Evolutionary conservation across 1,140 invertebrate species (phyloP).

Genomic region (Periplaneta americana): DNA sequence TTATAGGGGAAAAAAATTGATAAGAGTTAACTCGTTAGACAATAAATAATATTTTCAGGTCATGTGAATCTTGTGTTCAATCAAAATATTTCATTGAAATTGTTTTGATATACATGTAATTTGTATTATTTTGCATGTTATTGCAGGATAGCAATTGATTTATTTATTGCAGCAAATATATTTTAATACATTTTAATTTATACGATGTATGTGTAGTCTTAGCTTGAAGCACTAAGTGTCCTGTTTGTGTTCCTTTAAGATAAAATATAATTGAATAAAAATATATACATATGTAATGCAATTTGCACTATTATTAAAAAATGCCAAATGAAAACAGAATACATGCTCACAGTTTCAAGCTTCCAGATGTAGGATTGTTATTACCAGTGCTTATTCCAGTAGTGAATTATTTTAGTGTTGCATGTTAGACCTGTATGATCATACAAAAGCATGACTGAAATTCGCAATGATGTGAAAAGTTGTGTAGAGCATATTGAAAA

Average conservation of each 20-base stretch:
- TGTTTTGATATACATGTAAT: not conserved
- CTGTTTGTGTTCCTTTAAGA: not conserved
- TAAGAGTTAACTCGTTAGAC: not conserved
- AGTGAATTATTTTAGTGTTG: not conserved
- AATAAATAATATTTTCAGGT: not conserved
- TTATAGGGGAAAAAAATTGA: not conserved
- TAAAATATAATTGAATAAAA: not conserved
- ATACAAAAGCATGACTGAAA: too few relatives aligned
- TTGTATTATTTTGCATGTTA: not conserved
- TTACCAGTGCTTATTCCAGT: not conserved
- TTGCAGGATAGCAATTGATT: not conserved
- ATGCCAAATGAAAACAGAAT: not conserved
- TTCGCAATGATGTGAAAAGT: too few relatives aligned
- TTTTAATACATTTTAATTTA: not conserved
- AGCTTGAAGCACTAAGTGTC: not conserved
- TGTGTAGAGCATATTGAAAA: too few relatives aligned
- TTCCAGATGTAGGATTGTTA: not conserved
- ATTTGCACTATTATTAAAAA: not conserved
- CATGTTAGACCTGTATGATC: not conserved
- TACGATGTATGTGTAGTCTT: not conserved
- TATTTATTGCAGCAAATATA: not conserved
- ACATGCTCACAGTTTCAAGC: not conserved
- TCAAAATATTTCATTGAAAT: not conserved
- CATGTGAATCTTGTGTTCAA: not conserved
- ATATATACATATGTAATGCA: not conserved